Conservation (phyloP, 1,140 invertebrate genomes). For the Drosophila fuyamai region DNA sequence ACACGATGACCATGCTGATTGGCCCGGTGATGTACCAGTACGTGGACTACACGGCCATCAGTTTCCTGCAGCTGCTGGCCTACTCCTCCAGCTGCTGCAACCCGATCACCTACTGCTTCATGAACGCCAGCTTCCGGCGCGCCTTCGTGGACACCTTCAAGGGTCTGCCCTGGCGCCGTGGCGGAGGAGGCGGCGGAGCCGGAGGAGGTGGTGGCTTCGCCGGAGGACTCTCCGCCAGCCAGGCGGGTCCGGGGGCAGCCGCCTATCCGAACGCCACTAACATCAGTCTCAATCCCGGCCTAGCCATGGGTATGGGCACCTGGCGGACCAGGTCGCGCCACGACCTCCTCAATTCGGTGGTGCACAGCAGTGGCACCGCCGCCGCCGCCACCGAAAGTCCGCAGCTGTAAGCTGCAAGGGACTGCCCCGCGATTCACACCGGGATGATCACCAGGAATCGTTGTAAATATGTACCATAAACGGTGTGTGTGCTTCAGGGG, state of each 20-base stretch:
- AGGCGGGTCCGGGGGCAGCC: slow-evolving; percentile 36
- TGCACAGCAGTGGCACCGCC: slow-evolving; percentile 47
- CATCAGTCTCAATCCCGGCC: slow-evolving; percentile 12
- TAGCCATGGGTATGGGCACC: slow-evolving; percentile 53
- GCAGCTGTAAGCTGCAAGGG: slow-evolving; percentile 30
- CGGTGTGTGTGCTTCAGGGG: neutral
- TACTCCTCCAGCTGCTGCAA: slow-evolving; percentile 96
- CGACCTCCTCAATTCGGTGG: slow-evolving; percentile 60
- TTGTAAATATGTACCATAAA: too few relatives aligned
- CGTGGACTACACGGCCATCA: slow-evolving; percentile 91
- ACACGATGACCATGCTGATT: slow-evolving; percentile 90
- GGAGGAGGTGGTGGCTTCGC: neutral
- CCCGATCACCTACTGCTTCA: slow-evolving; percentile 97
- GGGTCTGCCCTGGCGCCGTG: slow-evolving; percentile 60
- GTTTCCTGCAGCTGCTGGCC: slow-evolving; percentile 92
- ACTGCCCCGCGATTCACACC: too few relatives aligned
- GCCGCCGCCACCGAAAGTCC: slow-evolving; percentile 52
- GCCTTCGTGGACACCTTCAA: slow-evolving; percentile 88
- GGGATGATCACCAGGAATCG: too few relatives aligned
- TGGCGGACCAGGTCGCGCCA: slow-evolving; percentile 60
- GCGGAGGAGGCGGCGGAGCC: neutral
- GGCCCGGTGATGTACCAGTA: slow-evolving; percentile 89
- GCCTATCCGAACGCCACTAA: slow-evolving; percentile 18
- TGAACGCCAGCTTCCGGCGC: slow-evolving; percentile 93
- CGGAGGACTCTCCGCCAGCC: slow-evolving; percentile 48